Conservation (phyloP, 2,797 vertebrate genomes). For the Platalea minor region DNA sequence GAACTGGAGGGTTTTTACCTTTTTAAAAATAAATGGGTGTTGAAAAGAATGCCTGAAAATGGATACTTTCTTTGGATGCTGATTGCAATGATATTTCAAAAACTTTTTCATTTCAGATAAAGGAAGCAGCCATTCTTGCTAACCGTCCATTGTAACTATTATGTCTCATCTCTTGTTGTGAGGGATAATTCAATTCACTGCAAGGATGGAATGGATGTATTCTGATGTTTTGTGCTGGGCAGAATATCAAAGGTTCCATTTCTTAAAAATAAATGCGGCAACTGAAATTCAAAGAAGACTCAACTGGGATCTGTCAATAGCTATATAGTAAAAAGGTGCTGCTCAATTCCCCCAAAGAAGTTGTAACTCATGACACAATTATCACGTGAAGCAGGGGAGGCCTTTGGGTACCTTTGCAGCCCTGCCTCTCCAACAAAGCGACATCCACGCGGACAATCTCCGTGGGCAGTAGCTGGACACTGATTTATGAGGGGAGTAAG, state of each 20-base stretch:
- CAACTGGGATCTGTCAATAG: neutral
- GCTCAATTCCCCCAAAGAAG: neutral
- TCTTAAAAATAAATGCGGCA: neutral
- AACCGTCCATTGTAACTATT: neutral
- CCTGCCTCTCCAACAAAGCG: neutral
- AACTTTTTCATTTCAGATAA: neutral
- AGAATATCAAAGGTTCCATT: neutral
- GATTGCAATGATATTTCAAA: neutral
- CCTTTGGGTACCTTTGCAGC: neutral
- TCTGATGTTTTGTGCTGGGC: neutral
- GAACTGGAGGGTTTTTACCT: neutral
- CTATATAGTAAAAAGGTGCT: neutral
- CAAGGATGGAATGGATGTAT: neutral
- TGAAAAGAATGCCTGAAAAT: neutral
- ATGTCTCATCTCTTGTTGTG: neutral
- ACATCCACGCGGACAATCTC: fast-evolving
- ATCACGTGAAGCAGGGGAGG: neutral
- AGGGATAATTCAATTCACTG: neutral
- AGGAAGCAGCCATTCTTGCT: neutral
- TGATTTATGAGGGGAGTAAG: neutral
- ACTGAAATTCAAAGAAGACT: neutral
- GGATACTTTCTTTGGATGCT: neutral
- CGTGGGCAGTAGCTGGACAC: neutral
- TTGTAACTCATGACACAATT: neutral
- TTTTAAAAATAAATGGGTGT: neutral